phyloP scores from a whole-genome alignment of 2,797 vertebrate genomes.

The Morelia viridis region DNA sequence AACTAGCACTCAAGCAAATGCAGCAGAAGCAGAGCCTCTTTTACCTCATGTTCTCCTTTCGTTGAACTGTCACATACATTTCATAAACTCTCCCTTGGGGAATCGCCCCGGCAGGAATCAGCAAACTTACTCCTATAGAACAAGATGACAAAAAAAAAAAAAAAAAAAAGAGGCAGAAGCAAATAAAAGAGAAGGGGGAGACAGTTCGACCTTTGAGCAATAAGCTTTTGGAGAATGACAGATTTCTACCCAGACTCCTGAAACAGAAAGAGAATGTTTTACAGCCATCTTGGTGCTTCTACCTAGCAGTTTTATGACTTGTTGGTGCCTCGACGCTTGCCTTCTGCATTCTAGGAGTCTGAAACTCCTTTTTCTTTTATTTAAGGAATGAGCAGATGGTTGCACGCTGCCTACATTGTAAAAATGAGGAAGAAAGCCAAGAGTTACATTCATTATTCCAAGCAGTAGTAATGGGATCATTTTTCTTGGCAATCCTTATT shows the following conservation, averaged over 20 bases:
- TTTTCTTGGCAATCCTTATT: conserved; percentile 54
- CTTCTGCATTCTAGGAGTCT: conserved; percentile 18
- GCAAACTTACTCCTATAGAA: conserved; percentile 90
- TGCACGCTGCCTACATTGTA: conserved; percentile 60
- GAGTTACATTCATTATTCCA: conserved; percentile 60
- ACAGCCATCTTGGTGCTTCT: background rate
- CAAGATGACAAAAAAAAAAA: conserved; percentile 32
- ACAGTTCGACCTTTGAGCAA: conserved; percentile 9
- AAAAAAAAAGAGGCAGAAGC: conserved; percentile 8
- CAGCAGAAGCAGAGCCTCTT: conserved; percentile 36
- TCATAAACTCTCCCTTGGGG: conserved; percentile 97
- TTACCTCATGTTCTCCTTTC: conserved; percentile 98
- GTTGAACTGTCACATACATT: conserved; percentile 98
- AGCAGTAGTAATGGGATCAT: conserved; percentile 62
- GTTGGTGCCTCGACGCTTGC: background rate
- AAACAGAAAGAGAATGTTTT: conserved; percentile 34
- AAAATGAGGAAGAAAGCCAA: conserved; percentile 60
- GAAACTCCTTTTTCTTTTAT: conserved; percentile 58
- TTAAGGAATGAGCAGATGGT: conserved; percentile 70
- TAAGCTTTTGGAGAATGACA: conserved; percentile 18
- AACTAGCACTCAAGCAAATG: conserved; percentile 41
- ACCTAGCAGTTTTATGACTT: background rate
- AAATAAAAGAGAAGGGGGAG: conserved; percentile 34
- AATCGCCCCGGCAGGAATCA: conserved; percentile 93
- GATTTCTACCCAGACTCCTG: conserved; percentile 9